phyloP scores from a whole-genome alignment of 2,113 vertebrate species.

The Anoura caudifer region DNA sequence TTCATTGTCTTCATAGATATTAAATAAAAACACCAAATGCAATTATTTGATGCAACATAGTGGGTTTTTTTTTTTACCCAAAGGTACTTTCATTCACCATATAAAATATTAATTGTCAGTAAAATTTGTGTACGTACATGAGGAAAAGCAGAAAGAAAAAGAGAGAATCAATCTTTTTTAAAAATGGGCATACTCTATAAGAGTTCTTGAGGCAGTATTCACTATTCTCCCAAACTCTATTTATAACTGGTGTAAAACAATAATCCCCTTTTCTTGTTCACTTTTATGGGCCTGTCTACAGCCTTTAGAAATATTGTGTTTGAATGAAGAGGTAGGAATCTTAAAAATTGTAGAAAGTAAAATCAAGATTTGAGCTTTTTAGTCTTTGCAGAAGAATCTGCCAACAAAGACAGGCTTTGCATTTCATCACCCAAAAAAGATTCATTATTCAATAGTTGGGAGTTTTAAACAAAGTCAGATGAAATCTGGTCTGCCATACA shows the following conservation, averaged over 20 bases:
- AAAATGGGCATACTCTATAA: background rate
- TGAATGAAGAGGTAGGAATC: slow-evolving; percentile 36
- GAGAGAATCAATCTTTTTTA: background rate
- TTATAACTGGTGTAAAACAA: slow-evolving; percentile 57
- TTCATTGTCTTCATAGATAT: background rate
- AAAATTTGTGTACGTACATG: background rate
- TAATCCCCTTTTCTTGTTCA: slow-evolving; percentile 50
- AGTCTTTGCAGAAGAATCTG: background rate
- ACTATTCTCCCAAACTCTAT: slow-evolving; percentile 10
- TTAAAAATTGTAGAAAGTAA: slow-evolving; percentile 39
- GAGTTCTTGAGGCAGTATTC: slow-evolving; percentile 23
- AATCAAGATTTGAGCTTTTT: background rate
- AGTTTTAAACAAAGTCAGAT: background rate
- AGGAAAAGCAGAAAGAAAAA: background rate
- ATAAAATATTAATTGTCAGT: background rate
- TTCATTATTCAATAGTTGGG: background rate
- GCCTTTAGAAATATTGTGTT: slow-evolving; percentile 40
- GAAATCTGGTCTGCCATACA: background rate
- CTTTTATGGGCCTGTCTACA: slow-evolving; percentile 48
- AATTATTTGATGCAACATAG: background rate
- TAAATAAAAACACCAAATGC: background rate
- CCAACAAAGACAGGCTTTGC: background rate
- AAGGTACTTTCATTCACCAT: background rate
- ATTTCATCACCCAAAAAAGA: background rate
- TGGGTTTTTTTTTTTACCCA: too few relatives aligned